Evolutionary conservation across 2,888 invertebrate genomes (phyloP).

Genomic region (Tethea ocularis): DNA sequence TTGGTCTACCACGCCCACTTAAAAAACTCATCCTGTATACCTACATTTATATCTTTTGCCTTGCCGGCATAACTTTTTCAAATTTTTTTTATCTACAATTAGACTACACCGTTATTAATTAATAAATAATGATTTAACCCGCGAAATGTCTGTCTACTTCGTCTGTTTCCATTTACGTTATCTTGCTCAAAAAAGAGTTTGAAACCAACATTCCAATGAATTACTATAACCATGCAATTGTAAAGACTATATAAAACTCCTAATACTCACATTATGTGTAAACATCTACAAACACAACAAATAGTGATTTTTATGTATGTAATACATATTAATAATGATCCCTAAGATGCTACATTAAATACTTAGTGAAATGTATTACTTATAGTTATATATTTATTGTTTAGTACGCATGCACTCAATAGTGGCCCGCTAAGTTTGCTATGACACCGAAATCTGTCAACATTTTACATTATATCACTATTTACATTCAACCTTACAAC

Average conservation of each 20-base stretch:
- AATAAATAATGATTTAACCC: no score
- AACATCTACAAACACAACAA: constrained; percentile 54
- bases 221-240: constrained; percentile 29
- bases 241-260: constrained; percentile 51
- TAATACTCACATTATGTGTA: constrained; percentile 42
- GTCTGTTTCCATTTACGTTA: no score
- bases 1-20: no score
- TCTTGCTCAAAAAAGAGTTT: no score
- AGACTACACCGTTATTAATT: no score
- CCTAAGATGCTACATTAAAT: constrained; percentile 42
- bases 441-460: constrained; percentile 25
- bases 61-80: no score
- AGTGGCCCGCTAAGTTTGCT: constrained; percentile 28
- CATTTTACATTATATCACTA: constrained; percentile 17
- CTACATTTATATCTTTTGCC: no score
- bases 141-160: no score
- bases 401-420: constrained; percentile 34
- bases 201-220: not conserved
- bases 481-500: not conserved
- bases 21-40: no score
- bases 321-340: constrained; percentile 36
- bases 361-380: constrained; percentile 4
- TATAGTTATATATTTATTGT: constrained; percentile 9
- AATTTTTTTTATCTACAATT: no score
- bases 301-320: constrained; percentile 29